A percentile compares a stretch with the other conserved stretches of the same genome.
These are phyloP conservation scores for Dysmachus trigonus DNA, from an alignment of 2,888 invertebrate genomes.

Conservation along the genomic window DNA sequence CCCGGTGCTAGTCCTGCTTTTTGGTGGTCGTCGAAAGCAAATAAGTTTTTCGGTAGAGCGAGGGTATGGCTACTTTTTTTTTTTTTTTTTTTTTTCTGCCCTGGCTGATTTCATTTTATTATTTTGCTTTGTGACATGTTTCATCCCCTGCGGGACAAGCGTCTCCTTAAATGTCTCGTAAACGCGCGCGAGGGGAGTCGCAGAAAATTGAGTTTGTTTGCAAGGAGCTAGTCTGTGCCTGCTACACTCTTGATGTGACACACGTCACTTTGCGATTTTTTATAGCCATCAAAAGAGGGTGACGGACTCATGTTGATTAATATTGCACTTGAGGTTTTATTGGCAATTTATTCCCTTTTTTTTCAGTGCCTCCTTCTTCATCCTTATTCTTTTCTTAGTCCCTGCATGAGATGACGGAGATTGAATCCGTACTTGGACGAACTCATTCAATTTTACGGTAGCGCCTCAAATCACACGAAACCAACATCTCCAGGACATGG, in stretches of 20 bases:
- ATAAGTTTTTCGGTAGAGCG: background rate
- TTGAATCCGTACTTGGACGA: background rate
- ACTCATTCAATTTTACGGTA: background rate
- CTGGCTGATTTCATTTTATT: slow-evolving; percentile 14
- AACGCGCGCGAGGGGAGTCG: background rate
- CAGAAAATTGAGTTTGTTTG: slow-evolving; percentile 38
- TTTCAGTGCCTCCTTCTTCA: background rate
- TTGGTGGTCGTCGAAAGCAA: slow-evolving; percentile 12
- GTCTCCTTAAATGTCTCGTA: background rate
- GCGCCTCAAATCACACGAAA: background rate
- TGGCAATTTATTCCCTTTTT: slow-evolving; percentile 1
- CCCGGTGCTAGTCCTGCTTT: background rate
- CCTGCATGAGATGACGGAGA: background rate
- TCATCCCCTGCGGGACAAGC: slow-evolving; percentile 25
- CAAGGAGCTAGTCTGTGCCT: slow-evolving; percentile 6
- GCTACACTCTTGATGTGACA: slow-evolving; percentile 17
- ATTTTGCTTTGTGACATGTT: slow-evolving; percentile 32
- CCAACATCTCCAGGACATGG: background rate
- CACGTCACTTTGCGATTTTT: slow-evolving; percentile 34
- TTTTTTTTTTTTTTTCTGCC: no score
- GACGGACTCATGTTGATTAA: slow-evolving; percentile 23
- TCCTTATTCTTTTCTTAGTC: background rate
- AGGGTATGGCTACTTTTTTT: background rate
- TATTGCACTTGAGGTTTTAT: slow-evolving; percentile 17
- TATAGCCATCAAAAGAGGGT: slow-evolving; percentile 20